Evolutionary conservation across 2,888 invertebrate genomes (phyloP), one percentile per base, ranked within the genome.

Genomic region (Micoletzkya japonica): DNA sequence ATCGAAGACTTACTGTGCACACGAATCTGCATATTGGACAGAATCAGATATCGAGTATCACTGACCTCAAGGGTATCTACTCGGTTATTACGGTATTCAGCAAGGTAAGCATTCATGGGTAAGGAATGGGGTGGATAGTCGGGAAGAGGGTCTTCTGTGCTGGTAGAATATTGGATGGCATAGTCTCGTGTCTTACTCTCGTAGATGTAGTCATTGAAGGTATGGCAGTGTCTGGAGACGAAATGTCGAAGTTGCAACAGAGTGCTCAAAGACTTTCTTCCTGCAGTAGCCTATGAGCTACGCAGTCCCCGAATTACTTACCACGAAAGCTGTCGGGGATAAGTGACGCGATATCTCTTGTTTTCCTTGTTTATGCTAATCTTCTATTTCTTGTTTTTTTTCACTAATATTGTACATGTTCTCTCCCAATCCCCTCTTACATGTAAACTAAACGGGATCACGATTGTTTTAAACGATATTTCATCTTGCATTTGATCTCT

Each of bases 261-360:
- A 20, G 57, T 68, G 4, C 44, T 68, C n/a, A 68, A 68, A 24
- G 68, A 68, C 49, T 58, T 68, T 49, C 34, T 68, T 1, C 68
- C 68, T 39, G 44, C 68, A 2, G 49, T 49, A 2, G 4, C 1
- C 14, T 68, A 24, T 28, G 34, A n/a, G 10, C 28, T n/a, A 36
- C 10, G 20, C 17, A 32, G 54, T 26, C 20, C 34, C 2, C 32
- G 1, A 28, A 28, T 26, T 4, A n/a, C 54, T 20, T 32, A 44
- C n/a, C 68, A 68, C n/a, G 68, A 68, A 36, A 49, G 44, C 10
- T 68, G 68, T 26, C 30, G n/a, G n/a, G n/a, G 58, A 68, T 58
- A 68, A 3, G 50, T 49, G 37, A 6, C 30, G 14, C 32, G 6
- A 24, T 30, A 26, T 26, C 17, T 26, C 26, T 39, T n/a, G 26